Base-by-base conservation (phyloP, 2,113 vertebrate genomes). In the Microtus pennsylvanicus region DNA sequence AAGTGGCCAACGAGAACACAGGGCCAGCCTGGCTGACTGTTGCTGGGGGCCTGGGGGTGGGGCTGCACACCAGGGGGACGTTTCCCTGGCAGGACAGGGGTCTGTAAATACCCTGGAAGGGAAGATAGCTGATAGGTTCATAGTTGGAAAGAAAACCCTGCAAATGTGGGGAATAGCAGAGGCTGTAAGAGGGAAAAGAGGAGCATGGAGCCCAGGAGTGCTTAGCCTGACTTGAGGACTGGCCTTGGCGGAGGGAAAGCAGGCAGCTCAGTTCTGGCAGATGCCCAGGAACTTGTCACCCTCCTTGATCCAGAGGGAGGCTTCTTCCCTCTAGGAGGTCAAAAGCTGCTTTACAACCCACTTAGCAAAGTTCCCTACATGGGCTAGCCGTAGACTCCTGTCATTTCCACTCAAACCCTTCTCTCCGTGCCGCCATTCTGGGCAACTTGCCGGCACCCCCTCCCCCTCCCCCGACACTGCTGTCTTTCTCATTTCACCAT, bases 401-500 rank as follows among this genome's bases (percentile, higher is more conserved):
- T 63, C 95, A 82, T 85, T 94, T 94, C 9, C 10, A 50, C 72
- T 70, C 42, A 92, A 82, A 13, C 45, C n/a, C 83, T 72, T 28
- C 45, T 86, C 33, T 86, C 47, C 3, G 9, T 35, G 65, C 87
- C 82, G 63, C 95, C 91, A 91, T 72, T 16, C 45, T 95, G 93
- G 58, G 58, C n/a, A 47, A 38, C 28, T 50, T 91, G 89, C 67
- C 14, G 5, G 3, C 6, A n/a, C 21, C 78, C 1, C 3, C 45
- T 0, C 87, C 52, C 14, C 52, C 12, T 13, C 82, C 69, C 7
- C 38, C 95, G 97, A 85, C 78, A 8, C 86, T 35, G 81, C 91
- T 97, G 95, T 95, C 92, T 97, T 85, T 98, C 94, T 42, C 93
- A 83, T 96, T 87, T 45, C 67, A 55, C 87, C 74, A 58, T 85